Percentiles rank a stretch among this genome's conserved stretches.
phyloP scores from a whole-genome alignment of 2,113 vertebrate species.

The Leiothrix lutea region DNA sequence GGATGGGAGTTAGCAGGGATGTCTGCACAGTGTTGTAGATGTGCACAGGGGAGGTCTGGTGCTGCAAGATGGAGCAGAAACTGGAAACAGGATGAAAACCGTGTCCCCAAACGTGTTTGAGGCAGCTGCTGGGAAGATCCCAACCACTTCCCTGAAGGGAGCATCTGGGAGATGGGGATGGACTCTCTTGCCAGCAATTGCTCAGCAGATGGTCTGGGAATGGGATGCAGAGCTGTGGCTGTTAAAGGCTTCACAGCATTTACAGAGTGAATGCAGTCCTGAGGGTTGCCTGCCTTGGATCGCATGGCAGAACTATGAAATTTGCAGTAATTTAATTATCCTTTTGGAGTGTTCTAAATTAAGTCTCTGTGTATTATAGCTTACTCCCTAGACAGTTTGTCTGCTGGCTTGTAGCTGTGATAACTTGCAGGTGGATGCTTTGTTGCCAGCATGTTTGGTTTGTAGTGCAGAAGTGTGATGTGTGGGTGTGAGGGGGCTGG shows the following conservation, averaged over 20 bases:
- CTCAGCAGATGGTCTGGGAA: background rate
- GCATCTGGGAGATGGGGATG: background rate
- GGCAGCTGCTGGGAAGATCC: background rate
- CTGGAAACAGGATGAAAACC: background rate
- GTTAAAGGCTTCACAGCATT: background rate
- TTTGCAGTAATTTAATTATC: constrained; percentile 17
- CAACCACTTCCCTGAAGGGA: background rate
- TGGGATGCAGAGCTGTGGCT: background rate
- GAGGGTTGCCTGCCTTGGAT: background rate
- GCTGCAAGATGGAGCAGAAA: background rate
- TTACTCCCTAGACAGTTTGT: background rate
- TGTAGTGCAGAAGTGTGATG: background rate
- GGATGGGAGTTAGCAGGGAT: background rate
- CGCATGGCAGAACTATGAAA: background rate
- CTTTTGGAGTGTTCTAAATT: background rate
- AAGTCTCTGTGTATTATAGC: background rate
- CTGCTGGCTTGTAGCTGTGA: constrained; percentile 10
- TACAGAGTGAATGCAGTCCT: background rate
- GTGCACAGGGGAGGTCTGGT: background rate
- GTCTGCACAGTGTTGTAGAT: rapidly evolving
- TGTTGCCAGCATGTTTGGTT: background rate
- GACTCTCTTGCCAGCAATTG: background rate
- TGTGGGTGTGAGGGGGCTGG: background rate
- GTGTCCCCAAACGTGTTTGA: rapidly evolving
- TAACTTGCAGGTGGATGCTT: constrained; percentile 22